Conservation (phyloP, 2,888 invertebrate genomes). For the Chaitophorus viminalis region DNA sequence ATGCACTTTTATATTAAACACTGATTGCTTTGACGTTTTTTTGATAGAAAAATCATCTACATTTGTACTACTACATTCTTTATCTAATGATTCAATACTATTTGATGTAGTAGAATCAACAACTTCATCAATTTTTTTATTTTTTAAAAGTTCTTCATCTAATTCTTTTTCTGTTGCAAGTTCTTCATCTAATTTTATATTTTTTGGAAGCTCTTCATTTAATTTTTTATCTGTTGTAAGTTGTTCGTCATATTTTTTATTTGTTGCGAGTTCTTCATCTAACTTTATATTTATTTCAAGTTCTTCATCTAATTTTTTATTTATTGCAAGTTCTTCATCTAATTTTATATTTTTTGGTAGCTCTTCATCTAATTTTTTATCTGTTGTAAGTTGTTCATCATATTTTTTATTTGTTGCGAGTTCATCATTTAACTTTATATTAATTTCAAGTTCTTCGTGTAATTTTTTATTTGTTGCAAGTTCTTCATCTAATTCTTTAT, state of each 20-base stretch:
- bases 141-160: neutral
- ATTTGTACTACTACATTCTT: neutral
- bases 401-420: neutral
- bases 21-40: constrained; percentile 43
- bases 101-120: neutral
- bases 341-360: neutral
- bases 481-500: neutral
- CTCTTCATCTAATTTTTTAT: neutral
- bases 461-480: neutral
- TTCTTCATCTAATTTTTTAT: neutral
- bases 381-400: neutral
- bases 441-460: neutral
- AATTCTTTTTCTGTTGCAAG: neutral
- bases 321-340: neutral
- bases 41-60: constrained; percentile 16
- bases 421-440: too few species aligned
- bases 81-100: neutral
- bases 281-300: too few species aligned
- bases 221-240: neutral
- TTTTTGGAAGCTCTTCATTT: neutral
- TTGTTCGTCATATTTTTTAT: neutral
- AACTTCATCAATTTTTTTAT: neutral
- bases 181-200: neutral
- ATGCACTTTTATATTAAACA: constrained; percentile 54
- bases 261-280: neutral